Base-by-base conservation (phyloP, 1,140 invertebrate species). In the Drosophila sproati region DNA sequence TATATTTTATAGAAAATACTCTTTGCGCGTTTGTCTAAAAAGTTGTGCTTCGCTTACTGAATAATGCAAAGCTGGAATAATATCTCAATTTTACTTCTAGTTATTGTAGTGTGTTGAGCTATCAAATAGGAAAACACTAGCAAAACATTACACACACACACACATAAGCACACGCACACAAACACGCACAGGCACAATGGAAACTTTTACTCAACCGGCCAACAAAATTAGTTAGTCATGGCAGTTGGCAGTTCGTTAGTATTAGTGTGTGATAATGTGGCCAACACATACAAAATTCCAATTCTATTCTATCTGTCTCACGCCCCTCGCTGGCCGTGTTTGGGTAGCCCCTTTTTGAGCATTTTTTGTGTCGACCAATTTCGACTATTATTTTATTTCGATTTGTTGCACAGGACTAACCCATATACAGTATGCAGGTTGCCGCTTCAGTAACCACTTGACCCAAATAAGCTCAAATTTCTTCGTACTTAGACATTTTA, bases 381-480 rank as follows among this genome's bases (percentile, higher is more conserved):
- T 43, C 55, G 48, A 67, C 61, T 74, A 47, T 41, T 45, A 28
- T 12, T 20, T 34, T 35, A 20, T 34, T 41, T 45, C 41, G 64
- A 70, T 70, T 69, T 69, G 66, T 88, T 79, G 52, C 66, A 70
- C 72, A 77, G 60, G 37, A 52, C 47, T 34, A 54, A 45, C 45
- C 55, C 55, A 47, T 60, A 59, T 47, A 47, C 20, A 43, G 6
- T 55, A 60, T 64, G 69, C 56, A 59, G 62, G 63, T 62, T 68
- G 63, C 55, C 63, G 67, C 72, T 82, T 86, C 55, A 55, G 39
- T 60, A 63, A 61, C 50, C 75, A 89, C 74, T 89, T 88, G 85
- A 89, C 85, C 85, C 69, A 85, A 89, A 78, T 86, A 78, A 20
- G 12, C 10, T 70, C 31, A 43, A 51, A 34, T 5, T 45, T 62